A percentile compares a stretch with the other conserved stretches of the same genome.
phyloP scores from a whole-genome alignment of 2,888 invertebrate species.

The Ligdia adustata region DNA sequence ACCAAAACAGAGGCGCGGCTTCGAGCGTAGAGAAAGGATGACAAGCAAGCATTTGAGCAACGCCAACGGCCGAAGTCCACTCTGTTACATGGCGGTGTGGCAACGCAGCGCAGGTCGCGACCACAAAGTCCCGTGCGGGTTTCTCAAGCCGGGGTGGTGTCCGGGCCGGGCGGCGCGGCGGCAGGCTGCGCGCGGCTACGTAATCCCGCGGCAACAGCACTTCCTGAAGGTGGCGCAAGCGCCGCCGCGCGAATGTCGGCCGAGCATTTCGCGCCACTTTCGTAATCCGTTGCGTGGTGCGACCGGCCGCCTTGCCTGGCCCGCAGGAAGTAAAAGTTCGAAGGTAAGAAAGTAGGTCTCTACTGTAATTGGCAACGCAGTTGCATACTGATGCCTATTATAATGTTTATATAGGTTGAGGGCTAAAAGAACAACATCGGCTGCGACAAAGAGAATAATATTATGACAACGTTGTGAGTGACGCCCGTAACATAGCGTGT shows the following conservation, averaged over 20 bases:
- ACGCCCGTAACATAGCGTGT: background rate
- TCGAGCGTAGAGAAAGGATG: constrained; percentile 41
- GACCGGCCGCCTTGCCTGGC: constrained; percentile 76
- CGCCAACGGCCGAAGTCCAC: constrained; percentile 15
- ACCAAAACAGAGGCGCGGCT: background rate
- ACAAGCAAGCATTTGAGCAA: constrained; percentile 25
- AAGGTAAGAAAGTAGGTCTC: constrained; percentile 84
- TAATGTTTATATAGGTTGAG: constrained; percentile 64
- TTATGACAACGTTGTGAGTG: too few relatives aligned
- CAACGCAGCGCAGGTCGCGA: constrained; percentile 46
- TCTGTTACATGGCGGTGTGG: constrained; percentile 33
- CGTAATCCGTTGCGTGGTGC: constrained; percentile 82
- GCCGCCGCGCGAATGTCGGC: constrained; percentile 78
- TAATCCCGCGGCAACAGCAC: constrained; percentile 79
- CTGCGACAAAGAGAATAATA: too few relatives aligned
- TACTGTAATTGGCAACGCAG: constrained; percentile 80
- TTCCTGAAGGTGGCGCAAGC: constrained; percentile 84
- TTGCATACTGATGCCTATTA: constrained; percentile 78
- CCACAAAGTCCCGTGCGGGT: constrained; percentile 55
- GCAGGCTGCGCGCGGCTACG: constrained; percentile 61
- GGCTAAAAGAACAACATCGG: constrained; percentile 55
- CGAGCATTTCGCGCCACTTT: constrained; percentile 84
- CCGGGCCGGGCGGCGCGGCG: constrained; percentile 45
- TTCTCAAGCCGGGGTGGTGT: constrained; percentile 61
- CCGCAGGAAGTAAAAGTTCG: constrained; percentile 85